Evolutionary conservation across 2,797 vertebrate species (phyloP).

Genomic region (Gallinago stenura): DNA sequence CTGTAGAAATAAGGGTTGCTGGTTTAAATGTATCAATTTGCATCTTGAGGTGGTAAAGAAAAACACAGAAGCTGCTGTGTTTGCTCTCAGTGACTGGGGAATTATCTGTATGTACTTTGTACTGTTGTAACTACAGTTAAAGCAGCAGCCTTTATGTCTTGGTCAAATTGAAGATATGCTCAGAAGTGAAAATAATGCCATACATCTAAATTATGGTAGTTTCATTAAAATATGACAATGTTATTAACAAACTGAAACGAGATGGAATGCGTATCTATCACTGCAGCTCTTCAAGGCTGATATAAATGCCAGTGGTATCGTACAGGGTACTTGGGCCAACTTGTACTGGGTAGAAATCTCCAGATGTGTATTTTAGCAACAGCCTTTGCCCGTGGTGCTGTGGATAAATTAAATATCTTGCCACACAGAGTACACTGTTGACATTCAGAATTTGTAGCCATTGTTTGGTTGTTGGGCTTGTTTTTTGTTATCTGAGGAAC

Average conservation of each 20-base stretch:
- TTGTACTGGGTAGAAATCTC: not conserved
- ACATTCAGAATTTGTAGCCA: not conserved
- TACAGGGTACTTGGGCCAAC: not conserved
- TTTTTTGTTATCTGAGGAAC: not conserved
- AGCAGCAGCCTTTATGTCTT: not conserved
- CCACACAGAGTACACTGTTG: not conserved
- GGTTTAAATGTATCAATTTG: not conserved
- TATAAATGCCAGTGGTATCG: not conserved
- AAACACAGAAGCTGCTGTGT: not conserved
- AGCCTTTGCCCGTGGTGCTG: not conserved
- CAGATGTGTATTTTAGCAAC: not conserved
- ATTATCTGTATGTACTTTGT: not conserved
- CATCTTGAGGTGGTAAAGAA: not conserved
- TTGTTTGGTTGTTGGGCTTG: not conserved
- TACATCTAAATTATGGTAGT: not conserved
- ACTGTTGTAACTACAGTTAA: not conserved
- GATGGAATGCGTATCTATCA: not conserved
- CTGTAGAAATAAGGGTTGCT: not conserved
- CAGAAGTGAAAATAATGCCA: not conserved
- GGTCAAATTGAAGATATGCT: not conserved
- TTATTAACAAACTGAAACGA: not conserved
- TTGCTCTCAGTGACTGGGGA: not conserved
- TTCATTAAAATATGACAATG: not conserved
- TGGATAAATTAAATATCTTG: not conserved
- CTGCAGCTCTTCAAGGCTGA: not conserved